Conservation (phyloP, 1,140 invertebrate genomes). For the Nebria ingens region DNA sequence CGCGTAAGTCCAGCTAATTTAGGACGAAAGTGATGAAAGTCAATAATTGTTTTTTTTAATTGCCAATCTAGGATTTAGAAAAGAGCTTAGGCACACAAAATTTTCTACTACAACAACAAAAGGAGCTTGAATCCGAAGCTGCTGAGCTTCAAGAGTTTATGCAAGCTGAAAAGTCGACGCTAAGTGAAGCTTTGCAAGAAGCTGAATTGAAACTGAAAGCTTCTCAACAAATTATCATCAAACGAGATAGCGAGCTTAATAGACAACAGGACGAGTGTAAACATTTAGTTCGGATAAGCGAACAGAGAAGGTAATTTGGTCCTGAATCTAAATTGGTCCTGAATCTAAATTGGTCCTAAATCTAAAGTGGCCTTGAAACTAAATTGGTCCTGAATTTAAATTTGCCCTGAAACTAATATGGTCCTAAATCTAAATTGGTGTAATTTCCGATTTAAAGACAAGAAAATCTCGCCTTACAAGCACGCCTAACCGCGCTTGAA, state of each 20-base stretch:
- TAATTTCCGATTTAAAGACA: conserved; percentile 44
- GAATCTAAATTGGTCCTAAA: no score
- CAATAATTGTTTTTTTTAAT: conserved; percentile 11
- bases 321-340: no score
- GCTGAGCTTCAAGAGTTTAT: conserved; percentile 67
- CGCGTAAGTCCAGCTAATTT: conserved; percentile 34
- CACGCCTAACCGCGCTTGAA: conserved; percentile 51
- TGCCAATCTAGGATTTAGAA: conserved; percentile 47
- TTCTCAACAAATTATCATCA: conserved; percentile 40
- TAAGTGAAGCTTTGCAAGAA: conserved; percentile 63
- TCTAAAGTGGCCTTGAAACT: no score
- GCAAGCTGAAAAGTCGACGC: conserved; percentile 60
- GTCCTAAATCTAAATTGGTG: no score
- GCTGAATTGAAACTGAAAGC: conserved; percentile 53
- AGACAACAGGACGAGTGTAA: conserved; percentile 64
- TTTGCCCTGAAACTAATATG: no score
- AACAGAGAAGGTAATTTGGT: conserved; percentile 64
- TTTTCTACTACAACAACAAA: conserved; percentile 54
- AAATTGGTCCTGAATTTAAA: no score
- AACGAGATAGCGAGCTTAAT: conserved; percentile 46
- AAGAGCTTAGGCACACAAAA: conserved; percentile 54
- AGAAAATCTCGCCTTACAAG: conserved; percentile 55
- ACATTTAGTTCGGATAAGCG: conserved; percentile 64
- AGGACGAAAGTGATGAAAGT: conserved; percentile 10
- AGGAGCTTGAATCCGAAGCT: conserved; percentile 57